phyloP scores from a whole-genome alignment of 2,888 invertebrate genomes.

The Thereva unica region DNA sequence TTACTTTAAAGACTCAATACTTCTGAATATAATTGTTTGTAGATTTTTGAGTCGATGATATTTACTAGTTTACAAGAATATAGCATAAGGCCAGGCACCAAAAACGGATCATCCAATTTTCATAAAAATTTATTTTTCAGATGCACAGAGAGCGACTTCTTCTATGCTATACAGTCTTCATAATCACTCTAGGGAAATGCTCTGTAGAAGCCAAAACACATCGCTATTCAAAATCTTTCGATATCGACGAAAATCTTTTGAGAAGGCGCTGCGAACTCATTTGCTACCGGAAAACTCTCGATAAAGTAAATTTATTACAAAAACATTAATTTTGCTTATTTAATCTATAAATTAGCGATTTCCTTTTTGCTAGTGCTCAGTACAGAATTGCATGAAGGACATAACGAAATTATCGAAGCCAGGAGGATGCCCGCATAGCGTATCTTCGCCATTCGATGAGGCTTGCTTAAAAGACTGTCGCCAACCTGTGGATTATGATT shows the following conservation, averaged over 20 bases:
- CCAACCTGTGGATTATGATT: constrained; percentile 64
- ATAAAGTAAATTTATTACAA: constrained; percentile 25
- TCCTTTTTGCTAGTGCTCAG: constrained; percentile 34
- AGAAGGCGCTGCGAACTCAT: constrained; percentile 33
- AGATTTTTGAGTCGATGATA: too few relatives aligned
- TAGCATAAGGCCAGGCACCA: too few relatives aligned
- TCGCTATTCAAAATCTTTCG: constrained; percentile 19
- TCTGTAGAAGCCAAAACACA: constrained; percentile 15
- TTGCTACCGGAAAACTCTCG: constrained; percentile 19
- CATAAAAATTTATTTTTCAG: constrained; percentile 8
- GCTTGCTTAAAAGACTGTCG: constrained; percentile 52
- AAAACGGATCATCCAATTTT: background rate
- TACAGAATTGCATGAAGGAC: constrained; percentile 46
- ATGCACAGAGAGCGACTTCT: constrained; percentile 12
- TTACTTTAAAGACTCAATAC: background rate
- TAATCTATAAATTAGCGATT: constrained; percentile 11
- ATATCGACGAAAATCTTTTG: constrained; percentile 36
- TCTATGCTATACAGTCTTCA: constrained; percentile 10
- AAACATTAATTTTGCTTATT: background rate
- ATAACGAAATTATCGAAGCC: constrained; percentile 49
- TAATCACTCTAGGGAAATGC: background rate
- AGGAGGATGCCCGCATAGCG: constrained; percentile 51
- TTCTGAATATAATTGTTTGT: background rate
- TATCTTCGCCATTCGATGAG: constrained; percentile 45
- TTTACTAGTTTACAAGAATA: too few relatives aligned